Evolutionary conservation across 2,888 invertebrate species (phyloP).

Genomic region (Drosophila pullipes): DNA sequence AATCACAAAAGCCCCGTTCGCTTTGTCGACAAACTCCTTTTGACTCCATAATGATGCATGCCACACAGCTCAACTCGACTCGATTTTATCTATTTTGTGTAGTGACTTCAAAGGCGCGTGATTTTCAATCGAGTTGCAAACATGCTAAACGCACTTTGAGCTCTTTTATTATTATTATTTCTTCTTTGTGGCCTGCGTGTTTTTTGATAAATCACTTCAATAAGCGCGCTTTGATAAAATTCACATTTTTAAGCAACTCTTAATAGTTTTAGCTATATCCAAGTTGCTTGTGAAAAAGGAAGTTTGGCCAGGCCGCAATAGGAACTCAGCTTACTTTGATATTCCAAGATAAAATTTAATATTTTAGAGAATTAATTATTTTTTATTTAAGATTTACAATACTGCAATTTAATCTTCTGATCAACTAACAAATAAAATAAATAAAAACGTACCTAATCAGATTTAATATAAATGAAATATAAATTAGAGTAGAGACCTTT

Average conservation of each 20-base stretch:
- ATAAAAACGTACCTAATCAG: not conserved
- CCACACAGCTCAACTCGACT: conserved; percentile 14
- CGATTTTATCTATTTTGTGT: conserved; percentile 5
- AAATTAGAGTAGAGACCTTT: not conserved
- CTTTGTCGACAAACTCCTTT: conserved; percentile 62
- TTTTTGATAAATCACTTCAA: conserved; percentile 67
- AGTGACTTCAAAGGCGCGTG: conserved; percentile 75
- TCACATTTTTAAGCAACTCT: not conserved
- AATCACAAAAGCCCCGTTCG: conserved; percentile 28
- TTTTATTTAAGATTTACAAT: not conserved
- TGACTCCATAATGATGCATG: conserved; percentile 48
- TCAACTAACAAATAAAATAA: not conserved
- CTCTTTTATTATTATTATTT: not conserved
- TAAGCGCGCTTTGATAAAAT: conserved; percentile 29
- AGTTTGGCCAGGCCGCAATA: not conserved
- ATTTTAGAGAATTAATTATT: too few species aligned
- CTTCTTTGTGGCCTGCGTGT: conserved; percentile 43
- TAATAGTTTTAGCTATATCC: not conserved
- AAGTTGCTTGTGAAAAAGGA: not conserved
- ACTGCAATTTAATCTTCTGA: not conserved
- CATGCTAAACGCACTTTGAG: conserved; percentile 43
- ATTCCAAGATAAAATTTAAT: not conserved
- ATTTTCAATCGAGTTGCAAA: conserved; percentile 51
- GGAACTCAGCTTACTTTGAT: not conserved
- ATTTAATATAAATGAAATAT: not conserved